Percentiles rank a stretch among this genome's conserved stretches.
Conservation (phyloP, 1,140 invertebrate species). For the Limonius californicus region DNA sequence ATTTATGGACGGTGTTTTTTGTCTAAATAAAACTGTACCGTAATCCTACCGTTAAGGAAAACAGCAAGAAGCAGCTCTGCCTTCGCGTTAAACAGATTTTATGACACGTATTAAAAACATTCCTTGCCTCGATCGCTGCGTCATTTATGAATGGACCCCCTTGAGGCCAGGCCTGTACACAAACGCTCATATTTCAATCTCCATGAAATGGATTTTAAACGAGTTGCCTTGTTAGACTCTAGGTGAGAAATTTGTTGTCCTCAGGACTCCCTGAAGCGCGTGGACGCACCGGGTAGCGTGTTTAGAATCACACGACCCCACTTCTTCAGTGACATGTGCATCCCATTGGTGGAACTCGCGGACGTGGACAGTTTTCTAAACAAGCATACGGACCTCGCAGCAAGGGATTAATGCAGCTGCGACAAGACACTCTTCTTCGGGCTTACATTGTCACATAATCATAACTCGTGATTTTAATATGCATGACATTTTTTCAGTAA, state of each 20-base stretch:
- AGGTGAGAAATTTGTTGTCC: constrained; percentile 46
- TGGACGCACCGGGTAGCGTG: constrained; percentile 27
- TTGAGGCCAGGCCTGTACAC: constrained; percentile 31
- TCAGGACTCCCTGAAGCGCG: constrained; percentile 33
- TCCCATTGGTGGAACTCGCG: neutral
- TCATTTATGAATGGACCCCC: constrained; percentile 40
- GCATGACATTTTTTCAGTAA: constrained; percentile 27
- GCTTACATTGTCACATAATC: constrained; percentile 42
- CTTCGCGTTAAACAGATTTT: constrained; percentile 23
- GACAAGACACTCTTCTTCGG: constrained; percentile 34
- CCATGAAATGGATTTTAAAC: constrained; percentile 39
- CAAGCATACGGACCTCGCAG: constrained; percentile 29
- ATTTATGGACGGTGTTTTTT: neutral
- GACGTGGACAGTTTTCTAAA: constrained; percentile 16
- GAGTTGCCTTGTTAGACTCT: constrained; percentile 40
- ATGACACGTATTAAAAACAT: constrained; percentile 36
- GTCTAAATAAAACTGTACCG: neutral
- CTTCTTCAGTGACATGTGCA: constrained; percentile 1
- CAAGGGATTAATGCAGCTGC: constrained; percentile 37
- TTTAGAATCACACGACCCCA: constrained; percentile 18
- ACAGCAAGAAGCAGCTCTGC: neutral
- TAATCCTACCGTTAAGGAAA: neutral
- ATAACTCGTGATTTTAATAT: constrained; percentile 42
- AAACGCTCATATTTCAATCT: constrained; percentile 43
- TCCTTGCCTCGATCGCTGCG: constrained; percentile 25